Percentiles rank a stretch among this genome's conserved stretches.
phyloP scores from a whole-genome alignment of 2,797 vertebrate genomes.

The Sciaenops ocellatus region DNA sequence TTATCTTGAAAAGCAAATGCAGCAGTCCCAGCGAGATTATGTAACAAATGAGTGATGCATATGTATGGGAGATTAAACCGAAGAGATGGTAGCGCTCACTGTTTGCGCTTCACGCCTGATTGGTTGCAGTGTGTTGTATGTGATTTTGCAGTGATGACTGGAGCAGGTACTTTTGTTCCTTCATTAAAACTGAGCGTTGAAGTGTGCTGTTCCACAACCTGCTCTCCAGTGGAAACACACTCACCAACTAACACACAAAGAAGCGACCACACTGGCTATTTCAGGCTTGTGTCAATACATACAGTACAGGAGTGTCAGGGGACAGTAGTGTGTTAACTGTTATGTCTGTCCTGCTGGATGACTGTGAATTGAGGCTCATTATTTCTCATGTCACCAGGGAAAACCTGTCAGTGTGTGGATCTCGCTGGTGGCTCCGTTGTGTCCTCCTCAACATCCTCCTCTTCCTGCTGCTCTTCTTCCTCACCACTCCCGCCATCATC shows the following conservation, averaged over 20 bases:
- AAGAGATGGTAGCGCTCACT: constrained; percentile 44
- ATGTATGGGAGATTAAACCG: constrained; percentile 57
- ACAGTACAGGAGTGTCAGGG: constrained; percentile 19
- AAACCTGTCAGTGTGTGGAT: constrained; percentile 93
- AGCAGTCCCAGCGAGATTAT: constrained; percentile 56
- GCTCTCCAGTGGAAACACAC: constrained; percentile 48
- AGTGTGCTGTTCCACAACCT: constrained; percentile 52
- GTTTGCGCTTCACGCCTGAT: constrained; percentile 51
- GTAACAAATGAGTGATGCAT: constrained; percentile 69
- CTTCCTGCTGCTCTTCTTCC: constrained; percentile 97
- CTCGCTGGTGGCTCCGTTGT: constrained; percentile 94
- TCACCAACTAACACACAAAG: constrained; percentile 15
- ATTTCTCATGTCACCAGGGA: constrained; percentile 86
- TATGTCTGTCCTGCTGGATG: constrained; percentile 34
- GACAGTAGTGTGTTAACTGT: constrained; percentile 39
- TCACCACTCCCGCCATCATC: constrained; percentile 97
- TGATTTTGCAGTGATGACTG: constrained; percentile 23
- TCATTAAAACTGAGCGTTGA: constrained; percentile 60
- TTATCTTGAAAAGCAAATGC: constrained; percentile 50
- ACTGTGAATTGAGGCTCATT: constrained; percentile 44
- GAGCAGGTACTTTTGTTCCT: constrained; percentile 52
- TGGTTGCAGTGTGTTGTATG: constrained; percentile 35
- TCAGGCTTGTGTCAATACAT: constrained; percentile 41
- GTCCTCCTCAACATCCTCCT: constrained; percentile 94
- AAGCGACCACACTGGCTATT: constrained; percentile 41